Base-by-base conservation (phyloP, 1,140 invertebrate genomes). In the Camponotus vicinus region DNA sequence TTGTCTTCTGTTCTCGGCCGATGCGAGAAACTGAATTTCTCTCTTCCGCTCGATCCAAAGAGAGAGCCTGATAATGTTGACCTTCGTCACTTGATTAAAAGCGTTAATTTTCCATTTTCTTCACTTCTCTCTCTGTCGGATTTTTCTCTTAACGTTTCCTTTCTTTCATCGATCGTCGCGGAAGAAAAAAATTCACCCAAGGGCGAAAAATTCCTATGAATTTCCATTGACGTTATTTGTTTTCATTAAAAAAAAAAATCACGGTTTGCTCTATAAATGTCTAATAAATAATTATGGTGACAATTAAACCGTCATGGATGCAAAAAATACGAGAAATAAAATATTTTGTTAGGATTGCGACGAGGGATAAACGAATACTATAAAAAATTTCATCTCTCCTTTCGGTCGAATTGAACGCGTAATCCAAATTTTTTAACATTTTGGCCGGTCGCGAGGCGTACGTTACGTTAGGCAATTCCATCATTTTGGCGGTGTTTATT, bases 1-100 rank as follows among this genome's bases (percentile, higher is more conserved):
- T 49, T 67, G 79, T 73, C 21, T 70, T 80, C n/a, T 5, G n/a
- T 63, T 27, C 40, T 49, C 7, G 32, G 4, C 64, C 21, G 32
- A n/a, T 18, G 27, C 15, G 15, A 21, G 1, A 76, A 40, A 77
- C 61, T 27, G 6, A 21, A 18, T 37, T 37, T 79, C 49, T 55
- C n/a, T 69, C 63, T 79, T n/a, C n/a, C 37, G 18, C 5, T 37
- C 63, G 34, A 66, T 18, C 18, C 45, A 18, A 1, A 13, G 7
- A 3, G 3, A 18, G 34, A 70, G 8, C 57, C 32, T 34, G 18
- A 61, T 59, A 27, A 77, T 45, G 37, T 75, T 70, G 64, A 37
- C 18, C 2, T 37, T 40, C 15, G 27, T 18, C 21, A 34, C 42
- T 73, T 18, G 42, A 21, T 9, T 73, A 32, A 21, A 55, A 73